Percentiles rank a stretch among this genome's conserved stretches.
These are phyloP conservation scores for Columba janthina DNA, from an alignment of 2,113 vertebrate species.

Conservation along the genomic window DNA sequence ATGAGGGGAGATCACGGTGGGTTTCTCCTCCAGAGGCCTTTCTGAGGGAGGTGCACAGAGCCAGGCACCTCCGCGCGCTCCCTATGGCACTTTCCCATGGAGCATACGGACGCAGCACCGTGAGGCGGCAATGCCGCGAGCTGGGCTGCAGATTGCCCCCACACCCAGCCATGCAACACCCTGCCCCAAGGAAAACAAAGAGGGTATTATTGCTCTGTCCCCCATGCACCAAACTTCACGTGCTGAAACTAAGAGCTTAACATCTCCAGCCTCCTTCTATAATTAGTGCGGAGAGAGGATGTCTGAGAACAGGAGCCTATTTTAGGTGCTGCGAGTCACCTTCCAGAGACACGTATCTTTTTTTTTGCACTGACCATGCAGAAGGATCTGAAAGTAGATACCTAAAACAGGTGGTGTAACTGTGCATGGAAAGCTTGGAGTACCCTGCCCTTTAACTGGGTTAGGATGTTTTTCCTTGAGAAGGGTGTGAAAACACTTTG, in stretches of 20 bases:
- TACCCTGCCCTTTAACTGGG: conserved; percentile 53
- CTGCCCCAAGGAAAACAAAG: not conserved
- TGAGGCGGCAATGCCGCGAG: not conserved
- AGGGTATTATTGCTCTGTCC: not conserved
- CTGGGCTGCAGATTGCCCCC: not conserved
- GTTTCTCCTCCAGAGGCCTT: too few species aligned
- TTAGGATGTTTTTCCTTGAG: conserved; percentile 43
- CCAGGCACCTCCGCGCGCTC: too few species aligned
- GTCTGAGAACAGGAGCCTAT: conserved; percentile 38
- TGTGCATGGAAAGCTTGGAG: conserved; percentile 35
- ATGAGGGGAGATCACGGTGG: too few species aligned
- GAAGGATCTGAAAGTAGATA: conserved; percentile 26
- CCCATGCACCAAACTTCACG: not conserved
- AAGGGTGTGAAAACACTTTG: conserved; percentile 54
- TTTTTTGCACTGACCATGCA: conserved; percentile 31
- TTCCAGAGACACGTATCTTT: not conserved
- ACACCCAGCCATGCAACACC: not conserved
- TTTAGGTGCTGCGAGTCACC: conserved; percentile 53
- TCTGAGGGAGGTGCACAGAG: too few species aligned
- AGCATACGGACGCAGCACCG: accelerated
- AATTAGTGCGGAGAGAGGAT: conserved; percentile 42
- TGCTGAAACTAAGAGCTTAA: conserved; percentile 15
- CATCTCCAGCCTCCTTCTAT: conserved; percentile 29
- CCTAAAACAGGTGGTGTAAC: conserved; percentile 44
- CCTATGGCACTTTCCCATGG: not conserved